Base-by-base conservation (phyloP, 2,113 vertebrate species). In the Condylura cristata region DNA sequence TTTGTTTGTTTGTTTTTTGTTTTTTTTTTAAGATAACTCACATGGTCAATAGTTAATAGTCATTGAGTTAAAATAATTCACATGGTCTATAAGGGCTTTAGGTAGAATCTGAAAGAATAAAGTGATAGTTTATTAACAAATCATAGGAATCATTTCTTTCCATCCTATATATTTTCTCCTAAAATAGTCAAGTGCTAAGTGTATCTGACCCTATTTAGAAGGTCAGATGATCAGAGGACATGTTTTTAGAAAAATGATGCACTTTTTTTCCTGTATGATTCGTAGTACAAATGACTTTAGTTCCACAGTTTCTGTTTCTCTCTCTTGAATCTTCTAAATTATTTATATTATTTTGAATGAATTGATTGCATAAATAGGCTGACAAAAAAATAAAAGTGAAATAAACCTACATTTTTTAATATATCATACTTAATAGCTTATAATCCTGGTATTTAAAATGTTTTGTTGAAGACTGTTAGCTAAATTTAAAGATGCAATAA, bases 401-500 rank as follows among this genome's bases (percentile, higher is more conserved):
- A 86, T 61, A 89, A 34, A 12, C 53, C 4, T 65, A 32, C 3
- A 61, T 46, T 41, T 79, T 58, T 86, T 18, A 72, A 24, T 46
- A 34, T 26, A 4, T 51, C 5, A 75, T 80, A 66, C 16, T 58
- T 74, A 70, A 48, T 8, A n/a, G 12, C 34, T 93, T 66, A 46
- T 79, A 89, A 79, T 11, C 14, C 24, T 61, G 4, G 2, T 68
- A 17, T 76, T 94, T 53, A 80, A 84, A 44, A 61, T 71, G 22
- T 94, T 89, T 18, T 89, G 39, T 12, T 58, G 13, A 44, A 87
- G 66, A 48, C 10, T 79, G 8, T 18, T 79, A 28, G 5, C 17
- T 93, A 44, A 94, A 84, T 79, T 63, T 80, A 82, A 83, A 93
- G 16, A 89, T 48, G 28, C 2, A 3, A 44, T 16, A 94, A 76